These are phyloP conservation scores for Nephrotoma flavescens DNA, from an alignment of 2,888 invertebrate genomes.

Conservation along the genomic window DNA sequence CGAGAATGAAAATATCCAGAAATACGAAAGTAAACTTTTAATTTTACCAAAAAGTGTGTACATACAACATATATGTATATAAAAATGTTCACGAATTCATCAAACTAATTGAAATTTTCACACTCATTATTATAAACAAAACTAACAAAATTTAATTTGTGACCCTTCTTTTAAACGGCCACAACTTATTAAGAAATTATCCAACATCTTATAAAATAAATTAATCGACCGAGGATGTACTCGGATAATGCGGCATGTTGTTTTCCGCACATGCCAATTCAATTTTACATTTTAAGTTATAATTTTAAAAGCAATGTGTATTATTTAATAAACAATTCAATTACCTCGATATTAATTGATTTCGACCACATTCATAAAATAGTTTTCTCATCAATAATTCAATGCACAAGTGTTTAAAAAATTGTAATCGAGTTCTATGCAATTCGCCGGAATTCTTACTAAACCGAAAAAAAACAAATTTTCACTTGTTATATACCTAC, in stretches of 20 bases:
- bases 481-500: neutral
- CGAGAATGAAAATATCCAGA: neutral
- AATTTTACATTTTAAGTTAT: neutral
- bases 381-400: slow-evolving; percentile 14
- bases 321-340: slow-evolving; percentile 16
- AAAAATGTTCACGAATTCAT: neutral
- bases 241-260: neutral
- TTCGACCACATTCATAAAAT: slow-evolving; percentile 82
- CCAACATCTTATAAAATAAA: neutral
- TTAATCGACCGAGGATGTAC: neutral
- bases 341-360: slow-evolving; percentile 71
- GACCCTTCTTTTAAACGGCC: neutral
- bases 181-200: neutral
- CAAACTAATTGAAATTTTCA: neutral
- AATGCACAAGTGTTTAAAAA: neutral
- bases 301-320: neutral
- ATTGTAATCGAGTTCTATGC: neutral
- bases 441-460: neutral
- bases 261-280: neutral
- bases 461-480: neutral
- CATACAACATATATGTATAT: no score
- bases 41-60: neutral
- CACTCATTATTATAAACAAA: no score
- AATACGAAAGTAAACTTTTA: neutral
- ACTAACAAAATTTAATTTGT: neutral